Percentiles rank a stretch among this genome's conserved stretches.
Conservation (phyloP, 2,797 vertebrate genomes). For the Gymnothorax javanicus region DNA sequence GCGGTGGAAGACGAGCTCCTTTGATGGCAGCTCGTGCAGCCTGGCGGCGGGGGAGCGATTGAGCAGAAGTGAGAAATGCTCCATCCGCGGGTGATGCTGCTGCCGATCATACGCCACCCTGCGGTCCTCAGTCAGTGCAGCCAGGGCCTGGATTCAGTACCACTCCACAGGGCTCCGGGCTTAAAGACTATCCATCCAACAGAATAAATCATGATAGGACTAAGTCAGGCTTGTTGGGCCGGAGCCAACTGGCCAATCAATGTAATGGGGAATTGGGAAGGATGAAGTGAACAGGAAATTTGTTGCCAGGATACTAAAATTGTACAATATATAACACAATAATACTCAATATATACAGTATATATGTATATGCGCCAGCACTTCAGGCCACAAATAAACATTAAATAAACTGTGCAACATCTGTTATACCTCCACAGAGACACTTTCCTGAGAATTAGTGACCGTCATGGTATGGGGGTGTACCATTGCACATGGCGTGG, state of each 20-base stretch:
- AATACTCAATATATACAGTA: too few species aligned
- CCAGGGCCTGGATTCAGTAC: too few species aligned
- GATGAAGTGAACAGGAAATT: neutral
- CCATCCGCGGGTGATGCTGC: neutral
- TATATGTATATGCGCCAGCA: too few species aligned
- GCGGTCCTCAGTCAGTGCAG: too few species aligned
- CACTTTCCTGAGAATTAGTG: too few species aligned
- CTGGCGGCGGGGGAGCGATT: neutral
- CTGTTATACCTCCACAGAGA: too few species aligned
- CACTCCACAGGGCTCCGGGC: too few species aligned
- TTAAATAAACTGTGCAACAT: too few species aligned
- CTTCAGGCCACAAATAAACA: too few species aligned
- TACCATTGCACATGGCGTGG: too few species aligned
- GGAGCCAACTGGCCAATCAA: neutral
- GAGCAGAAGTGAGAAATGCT: neutral
- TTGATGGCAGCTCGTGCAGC: neutral
- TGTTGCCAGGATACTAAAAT: neutral
- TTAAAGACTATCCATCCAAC: neutral
- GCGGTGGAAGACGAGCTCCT: neutral
- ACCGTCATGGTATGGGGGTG: too few species aligned
- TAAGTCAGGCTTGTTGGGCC: neutral
- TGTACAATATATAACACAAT: too few species aligned
- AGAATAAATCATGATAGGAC: neutral
- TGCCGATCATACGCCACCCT: neutral
- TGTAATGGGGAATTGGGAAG: neutral